phyloP scores from a whole-genome alignment of 1,140 invertebrate genomes.

The Helicoverpa zea region DNA sequence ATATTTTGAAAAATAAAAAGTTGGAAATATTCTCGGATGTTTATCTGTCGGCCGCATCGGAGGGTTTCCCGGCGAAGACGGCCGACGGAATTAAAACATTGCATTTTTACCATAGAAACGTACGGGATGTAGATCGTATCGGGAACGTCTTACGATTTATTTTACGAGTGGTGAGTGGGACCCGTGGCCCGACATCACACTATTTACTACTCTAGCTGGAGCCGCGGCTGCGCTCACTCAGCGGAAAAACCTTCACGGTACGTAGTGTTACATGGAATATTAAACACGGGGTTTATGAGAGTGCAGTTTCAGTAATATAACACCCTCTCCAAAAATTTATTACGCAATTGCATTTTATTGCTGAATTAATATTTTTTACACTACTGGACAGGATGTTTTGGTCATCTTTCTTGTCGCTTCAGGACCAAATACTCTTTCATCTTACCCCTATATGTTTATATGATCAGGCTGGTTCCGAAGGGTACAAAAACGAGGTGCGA shows the following conservation, averaged over 20 bases:
- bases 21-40: conserved; percentile 48
- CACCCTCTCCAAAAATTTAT: not conserved
- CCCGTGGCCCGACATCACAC: conserved; percentile 1
- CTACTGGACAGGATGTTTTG: no score
- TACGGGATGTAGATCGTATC: conserved; percentile 66
- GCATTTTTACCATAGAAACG: conserved; percentile 66
- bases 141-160: conserved; percentile 65
- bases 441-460: not conserved
- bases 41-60: conserved; percentile 59
- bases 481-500: conserved; percentile 56
- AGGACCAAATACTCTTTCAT: no score
- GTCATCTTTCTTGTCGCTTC: no score
- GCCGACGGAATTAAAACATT: conserved; percentile 77
- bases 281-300: conserved; percentile 9
- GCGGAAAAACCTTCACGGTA: conserved; percentile 21
- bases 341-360: not conserved
- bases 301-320: not conserved
- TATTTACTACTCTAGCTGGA: conserved; percentile 33
- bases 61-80: conserved; percentile 60
- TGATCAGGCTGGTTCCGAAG: conserved; percentile 41
- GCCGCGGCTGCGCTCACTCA: conserved; percentile 28
- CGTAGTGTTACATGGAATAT: conserved; percentile 21
- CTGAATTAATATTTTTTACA: not conserved
- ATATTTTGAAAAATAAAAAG: conserved; percentile 59
- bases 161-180: conserved; percentile 56